These are phyloP conservation scores for Oegoconia quadripuncta DNA, from an alignment of 2,888 invertebrate genomes.

Conservation along the genomic window DNA sequence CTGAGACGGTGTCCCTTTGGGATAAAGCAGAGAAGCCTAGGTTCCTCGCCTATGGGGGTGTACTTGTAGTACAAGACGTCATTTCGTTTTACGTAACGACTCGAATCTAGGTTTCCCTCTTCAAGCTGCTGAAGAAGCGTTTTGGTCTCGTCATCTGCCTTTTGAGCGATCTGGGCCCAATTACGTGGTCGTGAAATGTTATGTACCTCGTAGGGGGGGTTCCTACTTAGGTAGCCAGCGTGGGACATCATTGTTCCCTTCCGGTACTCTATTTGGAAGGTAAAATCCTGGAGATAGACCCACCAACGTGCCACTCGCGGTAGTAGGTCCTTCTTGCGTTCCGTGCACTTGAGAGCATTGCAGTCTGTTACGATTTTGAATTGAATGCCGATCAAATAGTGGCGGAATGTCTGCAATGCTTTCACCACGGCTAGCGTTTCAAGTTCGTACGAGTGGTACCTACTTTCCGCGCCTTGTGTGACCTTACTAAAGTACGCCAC, in stretches of 20 bases:
- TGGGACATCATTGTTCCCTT: slow-evolving; percentile 15
- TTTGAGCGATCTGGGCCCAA: no score
- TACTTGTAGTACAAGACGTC: slow-evolving; percentile 16
- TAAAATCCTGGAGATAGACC: slow-evolving; percentile 29
- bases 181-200: no score
- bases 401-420: slow-evolving; percentile 20
- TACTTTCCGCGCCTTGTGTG: slow-evolving; percentile 19
- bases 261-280: slow-evolving; percentile 19
- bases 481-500: not conserved
- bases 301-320: no score
- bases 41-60: slow-evolving; percentile 10
- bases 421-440: slow-evolving; percentile 22
- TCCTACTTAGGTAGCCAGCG: no score
- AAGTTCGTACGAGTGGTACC: slow-evolving; percentile 20
- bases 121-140: slow-evolving; percentile 11
- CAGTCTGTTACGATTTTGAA: slow-evolving; percentile 34
- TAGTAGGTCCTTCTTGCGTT: no score
- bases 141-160: slow-evolving; percentile 15
- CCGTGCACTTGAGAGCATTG: slow-evolving; percentile 27
- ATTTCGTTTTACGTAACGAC: slow-evolving; percentile 11
- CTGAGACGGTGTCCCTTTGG: slow-evolving; percentile 21
- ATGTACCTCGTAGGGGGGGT: no score
- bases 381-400: slow-evolving; percentile 9
- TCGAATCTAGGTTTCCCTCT: slow-evolving; percentile 13
- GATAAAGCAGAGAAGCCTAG: slow-evolving; percentile 15